Percentiles rank a stretch among this genome's conserved stretches.
Conservation (phyloP, 2,797 vertebrate genomes). For the Lagothrix lagotricha region DNA sequence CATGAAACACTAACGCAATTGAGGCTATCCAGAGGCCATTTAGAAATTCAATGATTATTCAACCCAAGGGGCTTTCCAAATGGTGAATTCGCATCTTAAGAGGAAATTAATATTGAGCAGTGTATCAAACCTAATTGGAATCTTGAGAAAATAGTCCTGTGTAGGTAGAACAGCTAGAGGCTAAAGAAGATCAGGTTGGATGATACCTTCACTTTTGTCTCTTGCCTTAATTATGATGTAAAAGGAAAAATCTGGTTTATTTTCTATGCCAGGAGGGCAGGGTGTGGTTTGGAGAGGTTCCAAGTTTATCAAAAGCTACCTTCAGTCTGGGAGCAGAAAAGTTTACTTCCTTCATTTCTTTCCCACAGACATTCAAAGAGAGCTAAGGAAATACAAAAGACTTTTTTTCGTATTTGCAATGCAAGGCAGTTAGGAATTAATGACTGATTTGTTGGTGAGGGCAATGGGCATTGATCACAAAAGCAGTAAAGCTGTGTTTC, state of each 20-base stretch:
- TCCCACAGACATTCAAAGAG: not conserved
- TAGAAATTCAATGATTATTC: constrained; percentile 59
- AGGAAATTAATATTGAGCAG: constrained; percentile 59
- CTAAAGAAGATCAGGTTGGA: not conserved
- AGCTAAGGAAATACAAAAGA: not conserved
- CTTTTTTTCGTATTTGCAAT: not conserved
- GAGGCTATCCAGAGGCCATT: constrained; percentile 41
- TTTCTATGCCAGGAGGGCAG: not conserved
- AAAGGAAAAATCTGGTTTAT: constrained; percentile 40
- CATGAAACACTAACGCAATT: constrained; percentile 11
- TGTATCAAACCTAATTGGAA: constrained; percentile 38
- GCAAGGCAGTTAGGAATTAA: not conserved
- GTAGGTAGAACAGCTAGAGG: not conserved
- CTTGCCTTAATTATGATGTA: not conserved
- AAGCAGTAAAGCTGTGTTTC: not conserved
- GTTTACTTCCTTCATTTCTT: constrained; percentile 32
- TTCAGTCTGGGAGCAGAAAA: not conserved
- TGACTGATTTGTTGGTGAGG: not conserved
- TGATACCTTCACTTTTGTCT: not conserved
- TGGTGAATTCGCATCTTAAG: constrained; percentile 19
- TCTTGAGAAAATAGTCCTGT: constrained; percentile 37
- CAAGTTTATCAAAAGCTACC: not conserved
- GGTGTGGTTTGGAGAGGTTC: constrained; percentile 8
- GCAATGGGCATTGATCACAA: not conserved
- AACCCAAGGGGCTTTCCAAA: constrained; percentile 38